Evolutionary conservation across 2,797 vertebrate genomes (phyloP), one percentile per base, ranked within the genome.

Genomic region (Anguilla marmorata): DNA sequence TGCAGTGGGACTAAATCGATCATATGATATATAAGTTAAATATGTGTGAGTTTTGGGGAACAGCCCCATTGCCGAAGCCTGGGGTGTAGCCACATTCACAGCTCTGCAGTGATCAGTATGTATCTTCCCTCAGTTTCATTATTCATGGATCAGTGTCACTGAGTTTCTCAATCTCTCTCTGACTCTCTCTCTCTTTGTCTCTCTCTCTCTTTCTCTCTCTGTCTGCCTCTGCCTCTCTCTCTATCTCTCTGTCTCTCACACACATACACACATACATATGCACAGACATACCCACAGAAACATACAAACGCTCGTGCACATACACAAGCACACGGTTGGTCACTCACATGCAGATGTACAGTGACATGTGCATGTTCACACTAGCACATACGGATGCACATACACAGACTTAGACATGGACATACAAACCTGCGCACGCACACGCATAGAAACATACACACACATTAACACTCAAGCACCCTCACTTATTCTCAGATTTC

Each of bases 401-500:
- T 12, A 48, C 72, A 76, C 21, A 21, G 11, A 11, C 69, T 30
- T 76, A 33, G 11, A 21, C 33, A 37, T 14, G 33, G 1, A 80
- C 37, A 48, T 6, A 9, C 5, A 80, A 1, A 24, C 37, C 45
- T 4, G 12, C 16, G 69, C 69, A 37, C 30, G 3, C 14, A 37
- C 12, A 19, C 14, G 14, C 33, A 41, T 16, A 21, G 3, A 45
- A 12, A 79, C 37, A 45, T 12, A 3, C 84, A 58, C 1, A 11
- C 52, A 63, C 21, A 50, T 66, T 41, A 41, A 27, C 88, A 60
- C 79, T 66, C 58, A 33, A 56, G 86, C 74, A 63, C 69, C n/a
- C 11, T 74, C 19, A 87, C 86, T 86, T 90, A 85, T 85, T 58
- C 86, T 83, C 66, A 86, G 85, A 86, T 74, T 52, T n/a, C 87